phyloP scores from a whole-genome alignment of 2,797 vertebrate species.

The Gymnothorax reevesii region DNA sequence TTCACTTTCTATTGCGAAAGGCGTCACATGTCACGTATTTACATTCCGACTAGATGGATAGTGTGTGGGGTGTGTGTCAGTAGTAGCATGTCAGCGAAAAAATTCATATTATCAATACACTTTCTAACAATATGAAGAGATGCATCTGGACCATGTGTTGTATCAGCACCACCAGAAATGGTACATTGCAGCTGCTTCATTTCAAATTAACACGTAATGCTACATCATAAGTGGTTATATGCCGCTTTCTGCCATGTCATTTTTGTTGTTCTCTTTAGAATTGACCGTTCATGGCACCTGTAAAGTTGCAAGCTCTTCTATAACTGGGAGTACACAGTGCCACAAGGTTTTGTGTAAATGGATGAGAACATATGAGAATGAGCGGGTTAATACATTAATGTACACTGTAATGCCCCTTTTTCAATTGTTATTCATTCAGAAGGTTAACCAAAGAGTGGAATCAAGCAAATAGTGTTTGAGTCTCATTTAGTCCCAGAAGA shows the following conservation, averaged over 20 bases:
- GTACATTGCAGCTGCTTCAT: not conserved
- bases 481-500: slow-evolving; percentile 45
- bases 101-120: not conserved
- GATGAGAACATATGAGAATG: not conserved
- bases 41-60: not conserved
- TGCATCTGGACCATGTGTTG: not conserved
- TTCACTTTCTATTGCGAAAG: not conserved
- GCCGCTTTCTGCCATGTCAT: not conserved
- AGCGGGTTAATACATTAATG: not conserved
- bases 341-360: not conserved
- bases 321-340: not conserved
- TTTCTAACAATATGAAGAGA: not conserved
- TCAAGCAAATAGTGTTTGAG: slow-evolving; percentile 36
- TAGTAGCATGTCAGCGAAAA: not conserved
- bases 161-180: not conserved
- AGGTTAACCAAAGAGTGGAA: slow-evolving; percentile 33
- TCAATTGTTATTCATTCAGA: slow-evolving; percentile 31
- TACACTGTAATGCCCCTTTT: not conserved
- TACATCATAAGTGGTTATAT: not conserved
- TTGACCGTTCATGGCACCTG: not conserved
- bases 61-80: not conserved
- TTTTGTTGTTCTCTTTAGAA: not conserved
- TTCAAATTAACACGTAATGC: not conserved
- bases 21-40: not conserved
- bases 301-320: not conserved